phyloP scores from a whole-genome alignment of 2,113 vertebrate genomes.

The Nesoenas mayeri region DNA sequence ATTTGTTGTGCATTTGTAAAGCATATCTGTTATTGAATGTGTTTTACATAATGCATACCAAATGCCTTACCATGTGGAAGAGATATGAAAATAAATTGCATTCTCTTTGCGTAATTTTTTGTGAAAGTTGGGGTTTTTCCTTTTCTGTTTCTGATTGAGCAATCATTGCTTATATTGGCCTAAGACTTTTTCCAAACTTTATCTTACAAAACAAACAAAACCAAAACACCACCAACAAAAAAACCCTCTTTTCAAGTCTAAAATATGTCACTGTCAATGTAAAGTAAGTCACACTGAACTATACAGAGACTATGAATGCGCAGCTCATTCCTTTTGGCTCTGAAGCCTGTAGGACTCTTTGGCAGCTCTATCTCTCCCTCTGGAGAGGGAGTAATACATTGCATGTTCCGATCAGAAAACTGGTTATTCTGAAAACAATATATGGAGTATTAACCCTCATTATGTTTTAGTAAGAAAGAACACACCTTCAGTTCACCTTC shows the following conservation, averaged over 20 bases:
- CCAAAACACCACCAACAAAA: too few relatives aligned
- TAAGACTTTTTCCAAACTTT: background rate
- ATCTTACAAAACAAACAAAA: background rate
- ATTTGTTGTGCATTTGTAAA: background rate
- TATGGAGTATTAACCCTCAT: accelerated
- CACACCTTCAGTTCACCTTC: background rate
- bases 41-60: background rate
- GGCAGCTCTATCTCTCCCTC: background rate
- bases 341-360: background rate
- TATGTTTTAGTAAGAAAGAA: background rate
- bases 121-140: background rate
- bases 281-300: background rate
- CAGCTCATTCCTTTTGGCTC: background rate
- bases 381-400: background rate
- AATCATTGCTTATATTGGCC: background rate
- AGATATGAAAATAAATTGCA: background rate
- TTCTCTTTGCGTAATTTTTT: background rate
- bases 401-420: background rate
- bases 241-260: background rate
- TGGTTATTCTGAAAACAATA: background rate
- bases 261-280: background rate
- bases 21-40: background rate
- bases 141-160: background rate
- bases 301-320: background rate
- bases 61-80: background rate